Evolutionary conservation across 2,888 invertebrate genomes (phyloP).

Genomic region (Cryptus viduatorius): DNA sequence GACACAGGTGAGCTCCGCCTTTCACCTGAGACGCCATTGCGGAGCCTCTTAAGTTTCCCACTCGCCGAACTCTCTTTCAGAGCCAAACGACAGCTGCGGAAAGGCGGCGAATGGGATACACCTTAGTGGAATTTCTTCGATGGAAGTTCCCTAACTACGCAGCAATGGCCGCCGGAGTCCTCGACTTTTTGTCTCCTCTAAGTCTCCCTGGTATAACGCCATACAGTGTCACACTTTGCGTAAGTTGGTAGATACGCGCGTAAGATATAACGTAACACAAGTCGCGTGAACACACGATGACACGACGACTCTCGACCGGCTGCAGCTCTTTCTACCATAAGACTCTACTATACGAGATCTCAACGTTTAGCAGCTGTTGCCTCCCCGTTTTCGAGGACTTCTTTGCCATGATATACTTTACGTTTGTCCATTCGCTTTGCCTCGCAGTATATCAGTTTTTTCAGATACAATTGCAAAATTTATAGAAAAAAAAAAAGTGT

Average conservation of each 20-base stretch:
- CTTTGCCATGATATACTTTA: slow-evolving; percentile 43
- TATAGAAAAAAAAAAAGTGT: not conserved
- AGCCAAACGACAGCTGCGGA: not conserved
- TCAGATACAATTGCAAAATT: not conserved
- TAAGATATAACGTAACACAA: not conserved
- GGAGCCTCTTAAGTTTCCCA: not conserved
- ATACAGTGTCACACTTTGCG: slow-evolving; percentile 4
- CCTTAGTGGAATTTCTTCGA: slow-evolving; percentile 10
- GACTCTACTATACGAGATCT: slow-evolving; percentile 20
- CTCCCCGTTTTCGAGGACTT: slow-evolving; percentile 51
- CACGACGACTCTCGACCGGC: slow-evolving; percentile 59
- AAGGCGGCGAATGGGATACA: not conserved
- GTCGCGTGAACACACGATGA: slow-evolving; percentile 34
- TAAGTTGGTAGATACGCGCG: slow-evolving; percentile 21
- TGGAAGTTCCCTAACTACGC: not conserved
- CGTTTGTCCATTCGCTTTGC: slow-evolving; percentile 40
- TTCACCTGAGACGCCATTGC: slow-evolving; percentile 10
- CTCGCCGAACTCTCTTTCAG: not conserved
- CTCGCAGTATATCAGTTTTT: not conserved
- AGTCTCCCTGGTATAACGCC: not conserved
- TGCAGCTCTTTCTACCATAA: slow-evolving; percentile 58
- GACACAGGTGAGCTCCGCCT: slow-evolving; percentile 62
- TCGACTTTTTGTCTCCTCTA: not conserved
- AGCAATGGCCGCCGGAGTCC: slow-evolving; percentile 12
- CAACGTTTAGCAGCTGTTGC: slow-evolving; percentile 63